Conservation (phyloP, 1,140 invertebrate species). For the Ptiloglossa arizonensis region DNA sequence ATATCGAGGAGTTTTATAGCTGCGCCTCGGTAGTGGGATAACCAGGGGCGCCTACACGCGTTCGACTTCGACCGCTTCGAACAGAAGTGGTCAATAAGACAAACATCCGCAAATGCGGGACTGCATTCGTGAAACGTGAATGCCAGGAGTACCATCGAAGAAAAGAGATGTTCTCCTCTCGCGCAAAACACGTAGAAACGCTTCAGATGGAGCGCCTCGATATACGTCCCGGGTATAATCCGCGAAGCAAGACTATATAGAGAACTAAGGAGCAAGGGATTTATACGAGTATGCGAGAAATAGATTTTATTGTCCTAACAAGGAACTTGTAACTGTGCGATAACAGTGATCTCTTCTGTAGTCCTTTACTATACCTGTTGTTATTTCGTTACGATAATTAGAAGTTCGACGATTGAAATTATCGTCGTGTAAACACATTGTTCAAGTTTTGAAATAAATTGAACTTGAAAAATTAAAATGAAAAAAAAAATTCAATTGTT, state of each 20-base stretch:
- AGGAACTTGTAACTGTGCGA: background rate
- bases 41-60: constrained; percentile 74
- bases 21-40: constrained; percentile 70
- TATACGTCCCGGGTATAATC: background rate
- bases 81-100: constrained; percentile 64
- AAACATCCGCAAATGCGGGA: constrained; percentile 36
- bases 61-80: constrained; percentile 66
- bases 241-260: background rate
- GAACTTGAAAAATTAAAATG: background rate
- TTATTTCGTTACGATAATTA: background rate
- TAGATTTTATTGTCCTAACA: background rate
- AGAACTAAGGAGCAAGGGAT: background rate
- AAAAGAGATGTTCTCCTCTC: constrained; percentile 42
- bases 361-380: background rate
- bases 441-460: background rate
- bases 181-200: constrained; percentile 2
- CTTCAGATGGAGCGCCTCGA: constrained; percentile 20
- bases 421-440: no score
- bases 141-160: constrained; percentile 24
- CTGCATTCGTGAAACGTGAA: constrained; percentile 42
- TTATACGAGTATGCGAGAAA: background rate
- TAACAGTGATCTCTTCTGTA: background rate
- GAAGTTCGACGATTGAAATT: no score
- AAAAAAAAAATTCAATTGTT: background rate
- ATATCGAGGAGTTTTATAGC: constrained; percentile 72